Evolutionary conservation across 2,888 invertebrate genomes (phyloP).

Genomic region (Sericinus montela): DNA sequence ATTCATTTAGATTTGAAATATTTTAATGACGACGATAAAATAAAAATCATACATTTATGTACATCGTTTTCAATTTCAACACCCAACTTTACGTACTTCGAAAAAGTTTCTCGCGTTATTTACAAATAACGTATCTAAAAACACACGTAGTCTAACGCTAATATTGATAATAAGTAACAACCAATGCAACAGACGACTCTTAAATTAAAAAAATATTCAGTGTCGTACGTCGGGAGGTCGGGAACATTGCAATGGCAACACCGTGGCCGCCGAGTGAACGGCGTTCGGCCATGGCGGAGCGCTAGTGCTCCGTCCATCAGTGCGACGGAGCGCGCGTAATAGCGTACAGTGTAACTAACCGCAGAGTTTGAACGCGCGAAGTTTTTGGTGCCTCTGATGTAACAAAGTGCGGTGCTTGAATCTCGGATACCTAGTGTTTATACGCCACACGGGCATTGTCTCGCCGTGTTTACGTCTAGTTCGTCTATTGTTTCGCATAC

Average conservation of each 20-base stretch:
- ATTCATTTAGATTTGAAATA: no score
- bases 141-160: no score
- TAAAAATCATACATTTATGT: no score
- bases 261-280: slow-evolving; percentile 56
- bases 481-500: slow-evolving; percentile 34
- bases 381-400: slow-evolving; percentile 44
- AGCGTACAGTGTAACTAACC: neutral
- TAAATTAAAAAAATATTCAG: no score
- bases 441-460: slow-evolving; percentile 35
- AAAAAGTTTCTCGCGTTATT: no score
- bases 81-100: no score
- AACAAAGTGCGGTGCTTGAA: slow-evolving; percentile 27
- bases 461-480: slow-evolving; percentile 50
- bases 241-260: slow-evolving; percentile 40
- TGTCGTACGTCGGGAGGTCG: no score
- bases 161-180: no score
- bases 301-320: slow-evolving; percentile 26
- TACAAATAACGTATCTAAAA: no score
- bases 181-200: no score
- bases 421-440: slow-evolving; percentile 15
- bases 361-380: slow-evolving; percentile 28
- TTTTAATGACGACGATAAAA: no score
- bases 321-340: slow-evolving; percentile 24
- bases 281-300: slow-evolving; percentile 55
- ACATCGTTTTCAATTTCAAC: no score